Evolutionary conservation across 2,888 invertebrate genomes (phyloP).

Genomic region (Agrilus biguttatus): DNA sequence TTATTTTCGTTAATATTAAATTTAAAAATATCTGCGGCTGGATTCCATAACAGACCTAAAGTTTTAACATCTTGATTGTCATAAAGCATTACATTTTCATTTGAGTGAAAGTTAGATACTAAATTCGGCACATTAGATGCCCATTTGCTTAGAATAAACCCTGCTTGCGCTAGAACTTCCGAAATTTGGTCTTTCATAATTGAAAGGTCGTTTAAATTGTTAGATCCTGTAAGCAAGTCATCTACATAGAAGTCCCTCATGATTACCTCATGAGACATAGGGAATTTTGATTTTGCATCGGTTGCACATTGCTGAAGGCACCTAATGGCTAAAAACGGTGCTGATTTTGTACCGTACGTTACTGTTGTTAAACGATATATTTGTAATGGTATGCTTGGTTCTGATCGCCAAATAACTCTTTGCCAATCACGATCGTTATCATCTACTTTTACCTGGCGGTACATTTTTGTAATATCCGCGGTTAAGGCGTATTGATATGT

Average conservation of each 20-base stretch:
- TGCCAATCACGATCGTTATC: constrained; percentile 8
- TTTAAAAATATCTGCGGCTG: no score
- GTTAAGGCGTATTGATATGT: no score
- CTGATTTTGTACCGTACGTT: constrained; percentile 9
- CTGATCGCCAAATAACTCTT: constrained; percentile 9
- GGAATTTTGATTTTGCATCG: constrained; percentile 5
- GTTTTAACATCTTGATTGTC: no score
- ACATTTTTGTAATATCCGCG: no score
- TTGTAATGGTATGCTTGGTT: constrained; percentile 5
- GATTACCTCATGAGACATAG: constrained; percentile 5
- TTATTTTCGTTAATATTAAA: background rate
- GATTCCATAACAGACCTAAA: no score
- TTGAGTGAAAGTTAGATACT: background rate
- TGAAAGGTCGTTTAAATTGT: constrained; percentile 5
- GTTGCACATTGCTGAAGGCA: constrained; percentile 10
- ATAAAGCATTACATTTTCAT: background rate
- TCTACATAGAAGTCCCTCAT: constrained; percentile 11
- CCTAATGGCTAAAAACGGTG: constrained; percentile 10
- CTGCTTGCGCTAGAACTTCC: constrained; percentile 3
- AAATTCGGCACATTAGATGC: constrained; percentile 5
- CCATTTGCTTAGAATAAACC: constrained; percentile 10
- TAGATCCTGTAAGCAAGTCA: constrained; percentile 9
- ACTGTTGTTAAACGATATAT: constrained; percentile 10
- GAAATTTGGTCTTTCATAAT: constrained; percentile 2
- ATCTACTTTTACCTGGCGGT: constrained; percentile 9